Conservation (phyloP, 2,113 vertebrate species). For the Empidonax traillii region DNA sequence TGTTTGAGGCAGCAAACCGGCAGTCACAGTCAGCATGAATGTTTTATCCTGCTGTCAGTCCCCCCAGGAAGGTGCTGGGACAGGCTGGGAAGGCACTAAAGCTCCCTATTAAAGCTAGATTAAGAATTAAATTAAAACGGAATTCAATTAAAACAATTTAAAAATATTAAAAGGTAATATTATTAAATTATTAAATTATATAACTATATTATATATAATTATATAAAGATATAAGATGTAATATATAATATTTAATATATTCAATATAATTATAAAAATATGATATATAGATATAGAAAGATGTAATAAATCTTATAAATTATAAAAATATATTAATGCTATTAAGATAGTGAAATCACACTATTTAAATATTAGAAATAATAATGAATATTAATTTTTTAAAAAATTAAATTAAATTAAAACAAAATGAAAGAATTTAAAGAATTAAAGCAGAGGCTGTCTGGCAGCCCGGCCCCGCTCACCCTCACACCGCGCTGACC, state of each 20-base stretch:
- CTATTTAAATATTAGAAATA: background rate
- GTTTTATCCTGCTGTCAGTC: background rate
- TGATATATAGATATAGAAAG: too few species aligned
- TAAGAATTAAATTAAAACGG: background rate
- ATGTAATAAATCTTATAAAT: too few species aligned
- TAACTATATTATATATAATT: background rate
- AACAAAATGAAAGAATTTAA: background rate
- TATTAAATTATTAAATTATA: fast-evolving
- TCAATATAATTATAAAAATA: background rate
- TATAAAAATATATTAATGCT: background rate
- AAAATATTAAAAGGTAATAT: background rate
- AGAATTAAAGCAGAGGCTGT: background rate
- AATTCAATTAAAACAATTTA: background rate
- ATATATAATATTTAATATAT: too few species aligned
- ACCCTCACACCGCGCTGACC: too few species aligned
- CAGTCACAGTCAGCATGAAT: background rate
- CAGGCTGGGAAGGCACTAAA: too few species aligned
- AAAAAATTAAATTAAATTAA: background rate
- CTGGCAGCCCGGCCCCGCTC: fast-evolving
- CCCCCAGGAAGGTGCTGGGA: too few species aligned
- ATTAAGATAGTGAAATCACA: too few species aligned
- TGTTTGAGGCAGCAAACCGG: background rate
- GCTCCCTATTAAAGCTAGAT: background rate
- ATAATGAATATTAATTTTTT: background rate
- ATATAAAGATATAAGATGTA: background rate